Conservation (phyloP, 2,797 vertebrate genomes). For the Cossypha dichroa region DNA sequence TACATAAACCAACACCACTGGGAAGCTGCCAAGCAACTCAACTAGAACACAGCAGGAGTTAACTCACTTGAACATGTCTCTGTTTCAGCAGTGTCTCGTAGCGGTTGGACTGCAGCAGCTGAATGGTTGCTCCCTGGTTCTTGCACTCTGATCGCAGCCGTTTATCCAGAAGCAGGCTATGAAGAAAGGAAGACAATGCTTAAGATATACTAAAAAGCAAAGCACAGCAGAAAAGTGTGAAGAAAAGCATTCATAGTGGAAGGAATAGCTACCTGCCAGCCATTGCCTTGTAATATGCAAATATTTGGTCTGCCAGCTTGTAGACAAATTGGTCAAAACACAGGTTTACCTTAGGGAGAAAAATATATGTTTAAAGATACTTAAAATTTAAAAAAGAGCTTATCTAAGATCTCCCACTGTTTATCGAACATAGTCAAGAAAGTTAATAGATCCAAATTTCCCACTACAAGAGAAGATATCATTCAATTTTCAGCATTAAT, state of each 20-base stretch:
- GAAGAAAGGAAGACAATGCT: background rate
- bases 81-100: conserved; percentile 96
- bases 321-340: conserved; percentile 99
- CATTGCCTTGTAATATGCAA: conserved; percentile 95
- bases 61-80: conserved; percentile 91
- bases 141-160: conserved; percentile 93
- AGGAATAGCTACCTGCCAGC: conserved; percentile 87
- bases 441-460: background rate
- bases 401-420: background rate
- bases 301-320: conserved; percentile 97
- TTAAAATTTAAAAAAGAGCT: background rate
- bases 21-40: background rate
- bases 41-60: background rate
- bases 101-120: conserved; percentile 89
- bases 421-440: background rate
- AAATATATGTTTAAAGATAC: background rate
- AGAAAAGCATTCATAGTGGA: background rate
- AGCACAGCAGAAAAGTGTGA: background rate
- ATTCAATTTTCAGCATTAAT: background rate
- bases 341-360: conserved; percentile 86
- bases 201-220: background rate
- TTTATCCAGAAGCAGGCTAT: conserved; percentile 93
- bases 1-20: background rate
- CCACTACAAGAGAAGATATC: background rate
- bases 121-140: conserved; percentile 91